These are phyloP conservation scores for Sinocyclocheilus grahami DNA, from an alignment of 2,113 vertebrate species.

Conservation along the genomic window DNA sequence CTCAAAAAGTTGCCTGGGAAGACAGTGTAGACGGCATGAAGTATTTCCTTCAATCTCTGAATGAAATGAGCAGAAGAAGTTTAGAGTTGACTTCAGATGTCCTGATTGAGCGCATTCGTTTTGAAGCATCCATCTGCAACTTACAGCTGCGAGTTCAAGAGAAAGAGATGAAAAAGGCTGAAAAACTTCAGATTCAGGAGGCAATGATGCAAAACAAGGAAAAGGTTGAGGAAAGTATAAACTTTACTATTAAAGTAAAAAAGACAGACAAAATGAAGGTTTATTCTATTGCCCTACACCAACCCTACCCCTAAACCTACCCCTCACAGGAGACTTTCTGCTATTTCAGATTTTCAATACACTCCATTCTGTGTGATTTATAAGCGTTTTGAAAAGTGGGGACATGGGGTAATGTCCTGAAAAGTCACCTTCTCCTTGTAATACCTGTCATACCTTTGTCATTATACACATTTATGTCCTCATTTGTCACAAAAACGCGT, in stretches of 20 bases:
- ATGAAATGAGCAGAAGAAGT: conserved; percentile 15
- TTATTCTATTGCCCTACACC: too few relatives aligned
- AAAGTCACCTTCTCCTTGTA: too few relatives aligned
- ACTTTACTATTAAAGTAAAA: conserved; percentile 19
- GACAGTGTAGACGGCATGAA: background rate
- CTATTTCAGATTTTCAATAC: too few relatives aligned
- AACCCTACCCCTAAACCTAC: too few relatives aligned
- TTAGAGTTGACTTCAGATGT: conserved; percentile 31
- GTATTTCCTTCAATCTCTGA: conserved; percentile 2
- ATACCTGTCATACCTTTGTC: too few relatives aligned
- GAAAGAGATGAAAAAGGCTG: conserved; percentile 5
- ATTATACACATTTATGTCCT: too few relatives aligned
- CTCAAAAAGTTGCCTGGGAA: background rate
- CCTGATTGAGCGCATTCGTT: background rate
- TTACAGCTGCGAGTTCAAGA: conserved; percentile 27
- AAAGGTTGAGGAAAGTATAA: conserved; percentile 1
- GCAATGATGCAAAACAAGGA: conserved; percentile 20
- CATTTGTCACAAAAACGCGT: too few relatives aligned
- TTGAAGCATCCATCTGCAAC: conserved; percentile 32
- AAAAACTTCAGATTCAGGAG: conserved; percentile 37
- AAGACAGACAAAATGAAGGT: conserved; percentile 19
- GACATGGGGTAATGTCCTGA: too few relatives aligned
- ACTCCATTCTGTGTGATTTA: too few relatives aligned
- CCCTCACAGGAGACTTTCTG: too few relatives aligned
- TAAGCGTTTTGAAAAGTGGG: too few relatives aligned